phyloP scores from a whole-genome alignment of 92 coral and sea anemone genomes.

The Epizoanthus fatuus region DNA sequence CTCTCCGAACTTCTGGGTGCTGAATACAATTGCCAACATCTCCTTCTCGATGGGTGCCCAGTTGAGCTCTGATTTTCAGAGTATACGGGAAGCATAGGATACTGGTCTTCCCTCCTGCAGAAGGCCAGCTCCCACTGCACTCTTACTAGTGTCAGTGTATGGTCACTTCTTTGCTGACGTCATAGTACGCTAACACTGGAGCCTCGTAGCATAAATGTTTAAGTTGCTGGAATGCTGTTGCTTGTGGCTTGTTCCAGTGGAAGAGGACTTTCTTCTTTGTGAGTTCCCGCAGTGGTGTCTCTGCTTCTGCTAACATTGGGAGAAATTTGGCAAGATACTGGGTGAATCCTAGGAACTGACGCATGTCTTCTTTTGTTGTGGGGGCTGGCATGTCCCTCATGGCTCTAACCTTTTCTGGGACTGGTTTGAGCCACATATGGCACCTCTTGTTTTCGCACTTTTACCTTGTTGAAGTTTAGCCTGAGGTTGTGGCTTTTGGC shows the following conservation, averaged over 20 bases:
- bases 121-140: slow-evolving; percentile 67
- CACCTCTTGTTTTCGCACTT: slow-evolving; percentile 55
- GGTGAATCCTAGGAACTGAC: slow-evolving; percentile 52
- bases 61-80: slow-evolving; percentile 44
- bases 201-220: slow-evolving; percentile 58
- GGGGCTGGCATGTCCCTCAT: slow-evolving; percentile 63
- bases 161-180: slow-evolving; percentile 56
- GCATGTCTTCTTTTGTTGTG: slow-evolving; percentile 51
- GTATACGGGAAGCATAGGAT: slow-evolving; percentile 56
- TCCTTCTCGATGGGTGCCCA: slow-evolving; percentile 73
- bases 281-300: slow-evolving; percentile 58
- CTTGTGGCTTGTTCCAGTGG: slow-evolving; percentile 67
- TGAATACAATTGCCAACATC: slow-evolving; percentile 62
- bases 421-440: slow-evolving; percentile 62
- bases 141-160: slow-evolving; percentile 73
- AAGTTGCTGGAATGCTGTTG: slow-evolving; percentile 54
- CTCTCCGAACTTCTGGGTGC: slow-evolving; percentile 53
- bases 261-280: slow-evolving; percentile 52
- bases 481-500: slow-evolving; percentile 66
- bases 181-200: slow-evolving; percentile 71
- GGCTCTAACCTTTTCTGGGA: slow-evolving; percentile 65
- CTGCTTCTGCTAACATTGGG: slow-evolving; percentile 58
- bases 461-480: slow-evolving; percentile 67
- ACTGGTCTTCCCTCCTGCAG: slow-evolving; percentile 57
- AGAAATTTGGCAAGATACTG: slow-evolving; percentile 63